phyloP scores from a whole-genome alignment of 2,888 invertebrate species.

The Xanthorhoe spadicearia region DNA sequence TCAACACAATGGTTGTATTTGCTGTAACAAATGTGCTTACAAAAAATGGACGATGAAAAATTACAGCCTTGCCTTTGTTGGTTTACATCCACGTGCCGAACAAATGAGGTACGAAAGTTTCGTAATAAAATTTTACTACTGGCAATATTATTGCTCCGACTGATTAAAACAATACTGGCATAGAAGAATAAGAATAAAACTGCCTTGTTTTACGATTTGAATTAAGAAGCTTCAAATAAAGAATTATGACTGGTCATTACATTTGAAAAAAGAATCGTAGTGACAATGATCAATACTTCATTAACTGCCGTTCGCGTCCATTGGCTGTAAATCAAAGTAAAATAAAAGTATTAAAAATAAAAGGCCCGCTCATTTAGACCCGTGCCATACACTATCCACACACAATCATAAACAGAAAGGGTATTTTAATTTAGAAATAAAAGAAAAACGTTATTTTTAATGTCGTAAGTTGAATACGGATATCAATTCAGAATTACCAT shows the following conservation, averaged over 20 bases:
- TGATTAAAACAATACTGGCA: constrained; percentile 39
- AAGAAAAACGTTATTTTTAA: not conserved
- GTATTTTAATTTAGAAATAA: constrained; percentile 30
- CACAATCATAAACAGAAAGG: constrained; percentile 45
- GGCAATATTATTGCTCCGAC: constrained; percentile 37
- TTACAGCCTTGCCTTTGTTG: constrained; percentile 56
- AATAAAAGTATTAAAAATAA: constrained; percentile 73
- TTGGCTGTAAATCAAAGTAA: constrained; percentile 76
- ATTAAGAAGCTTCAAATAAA: constrained; percentile 52
- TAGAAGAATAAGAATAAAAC: constrained; percentile 36
- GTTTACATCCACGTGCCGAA: constrained; percentile 41
- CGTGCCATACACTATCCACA: constrained; percentile 58
- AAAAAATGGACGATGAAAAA: constrained; percentile 73
- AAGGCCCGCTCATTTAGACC: constrained; percentile 70
- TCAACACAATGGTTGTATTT: constrained; percentile 71
- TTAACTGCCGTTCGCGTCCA: constrained; percentile 73
- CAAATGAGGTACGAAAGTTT: constrained; percentile 41
- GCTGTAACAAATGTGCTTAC: constrained; percentile 73
- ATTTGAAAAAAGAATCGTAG: constrained; percentile 51
- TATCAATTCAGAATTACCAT: not conserved
- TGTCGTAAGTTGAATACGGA: not conserved
- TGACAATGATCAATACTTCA: constrained; percentile 75
- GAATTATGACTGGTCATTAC: constrained; percentile 57
- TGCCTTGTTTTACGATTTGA: constrained; percentile 37
- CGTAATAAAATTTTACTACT: constrained; percentile 40